phyloP scores from a whole-genome alignment of 1,140 invertebrate species.

The Aphelinus certus region DNA sequence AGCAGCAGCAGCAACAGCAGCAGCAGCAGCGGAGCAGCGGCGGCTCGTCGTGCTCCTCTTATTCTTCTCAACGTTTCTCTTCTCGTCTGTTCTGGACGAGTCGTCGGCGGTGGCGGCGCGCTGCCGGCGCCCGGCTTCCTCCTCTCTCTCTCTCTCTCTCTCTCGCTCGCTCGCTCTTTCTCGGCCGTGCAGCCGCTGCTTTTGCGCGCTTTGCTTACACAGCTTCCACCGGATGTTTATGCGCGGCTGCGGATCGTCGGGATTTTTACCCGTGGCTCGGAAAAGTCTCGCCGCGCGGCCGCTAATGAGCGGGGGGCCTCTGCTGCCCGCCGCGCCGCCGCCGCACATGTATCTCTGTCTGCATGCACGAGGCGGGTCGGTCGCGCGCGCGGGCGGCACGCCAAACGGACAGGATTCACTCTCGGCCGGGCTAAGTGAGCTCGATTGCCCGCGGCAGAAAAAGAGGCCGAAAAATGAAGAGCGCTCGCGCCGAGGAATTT shows the following conservation, averaged over 20 bases:
- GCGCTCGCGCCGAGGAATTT: slow-evolving; percentile 50
- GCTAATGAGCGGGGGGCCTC: slow-evolving; percentile 10
- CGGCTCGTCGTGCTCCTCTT: background rate
- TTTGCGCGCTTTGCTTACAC: slow-evolving; percentile 23
- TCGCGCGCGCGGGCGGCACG: too few species aligned
- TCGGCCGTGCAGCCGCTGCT: slow-evolving; percentile 4
- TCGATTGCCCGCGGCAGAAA: slow-evolving; percentile 33
- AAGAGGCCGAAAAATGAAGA: slow-evolving; percentile 45
- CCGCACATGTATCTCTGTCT: too few species aligned
- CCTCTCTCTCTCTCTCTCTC: slow-evolving; percentile 32
- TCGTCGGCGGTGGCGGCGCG: slow-evolving; percentile 8
- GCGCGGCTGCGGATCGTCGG: background rate
- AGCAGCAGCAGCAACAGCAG: too few species aligned
- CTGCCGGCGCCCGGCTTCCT: slow-evolving; percentile 33
- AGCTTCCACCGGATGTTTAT: slow-evolving; percentile 36
- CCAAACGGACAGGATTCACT: slow-evolving; percentile 10
- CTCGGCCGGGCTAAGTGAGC: slow-evolving; percentile 23
- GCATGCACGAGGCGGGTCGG: too few species aligned
- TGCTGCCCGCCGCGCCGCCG: too few species aligned
- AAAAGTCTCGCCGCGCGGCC: slow-evolving; percentile 11
- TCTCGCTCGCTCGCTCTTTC: slow-evolving; percentile 8
- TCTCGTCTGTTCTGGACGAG: slow-evolving; percentile 15
- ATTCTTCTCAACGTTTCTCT: slow-evolving; percentile 19
- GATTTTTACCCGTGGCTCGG: background rate
- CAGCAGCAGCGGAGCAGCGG: too few species aligned